Base-by-base conservation (phyloP, 2,797 vertebrate species). In the Loris lydekkerianus region DNA sequence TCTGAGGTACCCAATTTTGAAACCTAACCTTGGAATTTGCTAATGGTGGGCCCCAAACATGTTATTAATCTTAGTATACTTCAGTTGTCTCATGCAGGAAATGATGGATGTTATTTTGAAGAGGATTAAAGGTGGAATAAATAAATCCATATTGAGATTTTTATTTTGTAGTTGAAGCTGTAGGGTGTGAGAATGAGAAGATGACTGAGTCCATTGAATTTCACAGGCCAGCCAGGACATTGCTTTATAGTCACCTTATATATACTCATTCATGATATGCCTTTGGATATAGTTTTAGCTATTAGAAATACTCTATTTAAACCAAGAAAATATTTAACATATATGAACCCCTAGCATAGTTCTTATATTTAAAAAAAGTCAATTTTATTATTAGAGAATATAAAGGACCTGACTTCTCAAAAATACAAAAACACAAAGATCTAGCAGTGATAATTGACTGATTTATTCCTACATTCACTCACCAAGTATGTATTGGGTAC, bases 81-180 rank as follows among this genome's bases (percentile, higher is more conserved):
- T 94, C n/a, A 1, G 20, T 80, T 77, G 37, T 86, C 61, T 67
- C 10, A 4, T 13, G 17, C 14, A 76, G 61, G 9, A 92, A 80
- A 53, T 63, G 20, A 78, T 69, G 6, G 58, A 29, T 91, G 53
- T 61, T 75, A 63, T 73, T 96, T 75, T 67, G 75, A 93, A 85
- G 78, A 78, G 37, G 17, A 87, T 67, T 95, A 40, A 89, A 83
- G 20, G 6, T 73, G 17, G 29, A 91, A 72, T 85, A 21, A 73
- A 70, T 61, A 72, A 67, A 72, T 18, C 15, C 78, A n/a, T 3
- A 46, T 43, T 77, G 67, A 73, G 58, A 40, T 75, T 0, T 81
- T 93, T 72, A 58, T 20, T 69, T 94, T 46, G 10, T 25, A 83
- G 56, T 56, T 81, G 84, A 63, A 18, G 65, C 65, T 53, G 49